These are phyloP conservation scores for Neodiprion pinetum DNA, from an alignment of 1,140 invertebrate genomes.

Conservation along the genomic window DNA sequence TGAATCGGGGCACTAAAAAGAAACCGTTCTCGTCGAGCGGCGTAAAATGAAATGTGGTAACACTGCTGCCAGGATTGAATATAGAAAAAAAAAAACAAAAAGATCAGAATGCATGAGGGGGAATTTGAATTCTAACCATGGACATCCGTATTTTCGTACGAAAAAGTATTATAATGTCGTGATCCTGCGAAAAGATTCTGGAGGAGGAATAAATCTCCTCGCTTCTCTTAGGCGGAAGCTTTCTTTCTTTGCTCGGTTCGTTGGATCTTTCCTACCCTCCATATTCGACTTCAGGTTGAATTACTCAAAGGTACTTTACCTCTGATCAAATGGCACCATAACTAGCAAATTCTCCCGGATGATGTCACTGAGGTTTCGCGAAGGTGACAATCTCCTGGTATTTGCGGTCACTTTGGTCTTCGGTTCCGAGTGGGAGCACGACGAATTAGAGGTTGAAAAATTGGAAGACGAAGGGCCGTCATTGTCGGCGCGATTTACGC, in stretches of 20 bases:
- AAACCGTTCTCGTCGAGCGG: too few species aligned
- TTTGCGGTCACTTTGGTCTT: conserved; percentile 1
- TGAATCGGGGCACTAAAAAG: background rate
- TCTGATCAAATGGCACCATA: conserved; percentile 41
- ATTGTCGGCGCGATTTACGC: conserved; percentile 9
- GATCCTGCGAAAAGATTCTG: too few species aligned
- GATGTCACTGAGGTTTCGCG: conserved; percentile 42
- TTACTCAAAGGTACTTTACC: background rate
- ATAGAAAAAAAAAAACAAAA: background rate
- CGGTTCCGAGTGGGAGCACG: conserved; percentile 23
- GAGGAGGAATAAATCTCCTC: too few species aligned
- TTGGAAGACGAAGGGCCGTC: conserved; percentile 41
- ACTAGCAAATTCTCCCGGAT: conserved; percentile 50
- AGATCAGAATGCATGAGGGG: background rate
- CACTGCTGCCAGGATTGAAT: background rate
- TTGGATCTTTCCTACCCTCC: too few species aligned
- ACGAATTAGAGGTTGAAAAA: conserved; percentile 38
- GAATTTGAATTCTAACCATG: background rate
- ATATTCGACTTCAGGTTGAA: too few species aligned
- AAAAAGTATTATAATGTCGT: too few species aligned
- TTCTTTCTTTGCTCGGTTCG: too few species aligned
- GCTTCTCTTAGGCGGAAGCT: too few species aligned
- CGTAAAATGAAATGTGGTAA: too few species aligned
- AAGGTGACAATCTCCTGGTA: conserved; percentile 34
- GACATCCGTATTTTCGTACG: too few species aligned